A percentile compares a stretch with the other conserved stretches of the same genome.
Evolutionary conservation across 2,888 invertebrate genomes (phyloP).

Genomic region (Colostygia pectinataria): DNA sequence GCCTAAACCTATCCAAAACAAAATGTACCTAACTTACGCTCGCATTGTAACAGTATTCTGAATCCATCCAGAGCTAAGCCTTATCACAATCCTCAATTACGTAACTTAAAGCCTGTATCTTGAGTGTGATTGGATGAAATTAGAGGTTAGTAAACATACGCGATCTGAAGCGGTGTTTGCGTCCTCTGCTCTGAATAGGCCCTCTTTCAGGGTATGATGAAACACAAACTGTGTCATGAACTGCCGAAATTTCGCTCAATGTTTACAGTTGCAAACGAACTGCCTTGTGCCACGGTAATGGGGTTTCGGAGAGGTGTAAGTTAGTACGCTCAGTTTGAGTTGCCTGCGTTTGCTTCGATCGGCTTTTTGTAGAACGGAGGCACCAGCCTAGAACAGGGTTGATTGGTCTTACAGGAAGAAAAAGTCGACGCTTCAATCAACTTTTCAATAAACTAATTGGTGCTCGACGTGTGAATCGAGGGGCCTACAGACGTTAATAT

Average conservation of each 20-base stretch:
- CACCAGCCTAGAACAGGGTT: conserved; percentile 22
- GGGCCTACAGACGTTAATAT: conserved; percentile 7
- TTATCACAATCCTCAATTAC: conserved; percentile 21
- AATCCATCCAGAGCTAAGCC: conserved; percentile 21
- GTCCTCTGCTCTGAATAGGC: conserved; percentile 57
- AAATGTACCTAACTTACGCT: too few relatives aligned
- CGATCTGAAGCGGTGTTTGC: conserved; percentile 61
- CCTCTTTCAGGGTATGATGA: conserved; percentile 71
- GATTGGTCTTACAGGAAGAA: conserved; percentile 24
- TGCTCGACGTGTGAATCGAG: conserved; percentile 13
- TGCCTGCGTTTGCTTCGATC: conserved; percentile 18
- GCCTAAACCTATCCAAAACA: too few relatives aligned
- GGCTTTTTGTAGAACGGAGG: conserved; percentile 16
- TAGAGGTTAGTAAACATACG: conserved; percentile 61
- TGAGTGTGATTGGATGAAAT: conserved; percentile 65
- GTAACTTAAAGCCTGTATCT: conserved; percentile 41
- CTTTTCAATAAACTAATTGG: conserved; percentile 19
- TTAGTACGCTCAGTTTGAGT: conserved; percentile 34
- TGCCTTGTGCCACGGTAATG: conserved; percentile 58
- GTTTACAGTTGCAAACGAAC: conserved; percentile 67
- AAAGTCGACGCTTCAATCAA: conserved; percentile 22
- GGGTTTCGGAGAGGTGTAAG: conserved; percentile 49
- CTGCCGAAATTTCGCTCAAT: conserved; percentile 66
- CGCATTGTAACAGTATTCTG: conserved; percentile 2
- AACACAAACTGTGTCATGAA: conserved; percentile 78